phyloP scores from a whole-genome alignment of 2,888 invertebrate genomes.

The Synanthedon tipuliformis region DNA sequence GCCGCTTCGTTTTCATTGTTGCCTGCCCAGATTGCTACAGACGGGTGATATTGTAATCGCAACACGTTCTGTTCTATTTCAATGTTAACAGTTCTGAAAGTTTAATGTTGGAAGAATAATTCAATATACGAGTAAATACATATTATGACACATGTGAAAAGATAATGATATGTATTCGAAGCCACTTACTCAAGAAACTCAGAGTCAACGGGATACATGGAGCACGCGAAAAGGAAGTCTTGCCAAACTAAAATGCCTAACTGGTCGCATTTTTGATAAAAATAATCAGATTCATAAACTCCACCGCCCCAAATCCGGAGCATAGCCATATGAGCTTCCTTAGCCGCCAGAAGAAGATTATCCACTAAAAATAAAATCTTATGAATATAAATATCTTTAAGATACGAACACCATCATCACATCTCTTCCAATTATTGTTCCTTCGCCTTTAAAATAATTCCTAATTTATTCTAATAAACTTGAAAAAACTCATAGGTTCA shows the following conservation, averaged over 20 bases:
- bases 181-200: slow-evolving; percentile 74
- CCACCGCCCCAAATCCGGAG: slow-evolving; percentile 99
- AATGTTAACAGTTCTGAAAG: slow-evolving; percentile 72
- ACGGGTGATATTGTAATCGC: slow-evolving; percentile 87
- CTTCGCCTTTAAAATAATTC: neutral
- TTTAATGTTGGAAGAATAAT: neutral
- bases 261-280: slow-evolving; percentile 89
- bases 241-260: slow-evolving; percentile 96
- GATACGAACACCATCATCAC: neutral
- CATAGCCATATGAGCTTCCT: slow-evolving; percentile 89
- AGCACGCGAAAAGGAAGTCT: slow-evolving; percentile 96
- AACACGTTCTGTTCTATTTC: slow-evolving; percentile 87
- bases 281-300: slow-evolving; percentile 89
- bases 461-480: no score
- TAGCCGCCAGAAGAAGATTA: slow-evolving; percentile 75
- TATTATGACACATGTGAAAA: neutral
- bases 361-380: slow-evolving; percentile 47
- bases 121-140: neutral
- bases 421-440: neutral
- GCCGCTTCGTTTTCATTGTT: slow-evolving; percentile 98
- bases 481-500: no score
- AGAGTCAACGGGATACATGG: slow-evolving; percentile 86
- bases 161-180: neutral
- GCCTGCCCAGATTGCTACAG: slow-evolving; percentile 90
- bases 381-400: neutral